Conservation (phyloP, 2,888 invertebrate species). For the Dioctria rufipes region DNA sequence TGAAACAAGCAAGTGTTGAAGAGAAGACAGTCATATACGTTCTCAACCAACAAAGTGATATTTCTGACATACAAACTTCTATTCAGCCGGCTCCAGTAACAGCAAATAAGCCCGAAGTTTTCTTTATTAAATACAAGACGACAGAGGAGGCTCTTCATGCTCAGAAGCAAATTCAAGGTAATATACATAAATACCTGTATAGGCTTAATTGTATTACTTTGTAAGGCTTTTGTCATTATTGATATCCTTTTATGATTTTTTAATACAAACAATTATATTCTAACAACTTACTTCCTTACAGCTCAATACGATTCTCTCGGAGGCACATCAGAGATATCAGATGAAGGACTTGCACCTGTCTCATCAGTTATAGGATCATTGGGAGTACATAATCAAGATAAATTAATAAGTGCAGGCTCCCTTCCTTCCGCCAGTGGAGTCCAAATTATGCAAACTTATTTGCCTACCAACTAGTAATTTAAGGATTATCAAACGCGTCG, state of each 20-base stretch:
- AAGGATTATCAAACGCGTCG: too few species aligned
- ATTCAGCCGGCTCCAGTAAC: constrained; percentile 12
- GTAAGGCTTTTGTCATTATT: too few species aligned
- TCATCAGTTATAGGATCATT: constrained; percentile 69
- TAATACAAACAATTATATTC: too few species aligned
- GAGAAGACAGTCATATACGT: constrained; percentile 54
- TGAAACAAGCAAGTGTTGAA: constrained; percentile 44
- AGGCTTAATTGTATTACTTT: too few species aligned
- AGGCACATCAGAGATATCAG: constrained; percentile 68
- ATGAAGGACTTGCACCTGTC: constrained; percentile 69
- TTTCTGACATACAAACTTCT: constrained; percentile 51
- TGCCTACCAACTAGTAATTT: constrained; percentile 9
- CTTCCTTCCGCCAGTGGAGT: not conserved
- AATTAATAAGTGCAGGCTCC: not conserved
- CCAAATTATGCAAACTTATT: not conserved
- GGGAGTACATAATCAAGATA: constrained; percentile 55
- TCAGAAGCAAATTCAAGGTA: constrained; percentile 52
- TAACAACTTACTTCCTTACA: not conserved
- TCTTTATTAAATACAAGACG: constrained; percentile 58
- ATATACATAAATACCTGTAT: too few species aligned
- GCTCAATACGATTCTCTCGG: constrained; percentile 70
- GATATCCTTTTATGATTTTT: not conserved
- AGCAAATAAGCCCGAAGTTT: constrained; percentile 27
- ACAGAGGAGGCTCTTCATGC: constrained; percentile 48
- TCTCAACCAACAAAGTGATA: constrained; percentile 44